These are phyloP conservation scores for Dasyornis broadbenti DNA, from an alignment of 2,113 vertebrate genomes.

Conservation along the genomic window DNA sequence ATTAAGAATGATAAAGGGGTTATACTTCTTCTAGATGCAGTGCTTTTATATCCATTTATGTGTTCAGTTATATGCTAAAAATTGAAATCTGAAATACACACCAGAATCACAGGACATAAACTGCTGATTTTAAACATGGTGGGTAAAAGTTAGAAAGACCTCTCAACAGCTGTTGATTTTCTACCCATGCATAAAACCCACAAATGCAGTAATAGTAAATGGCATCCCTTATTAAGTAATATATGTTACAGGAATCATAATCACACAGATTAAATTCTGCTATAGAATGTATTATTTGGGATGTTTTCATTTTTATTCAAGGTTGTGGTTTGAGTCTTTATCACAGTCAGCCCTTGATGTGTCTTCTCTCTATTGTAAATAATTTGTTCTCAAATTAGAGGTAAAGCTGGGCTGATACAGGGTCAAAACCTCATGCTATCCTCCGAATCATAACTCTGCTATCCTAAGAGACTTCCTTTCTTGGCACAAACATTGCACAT, in stretches of 20 bases:
- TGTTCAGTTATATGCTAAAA: background rate
- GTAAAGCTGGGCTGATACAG: background rate
- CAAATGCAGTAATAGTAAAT: background rate
- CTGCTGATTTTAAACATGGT: background rate
- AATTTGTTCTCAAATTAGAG: background rate
- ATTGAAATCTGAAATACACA: background rate
- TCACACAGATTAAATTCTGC: background rate
- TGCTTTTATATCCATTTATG: background rate
- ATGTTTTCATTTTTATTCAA: background rate
- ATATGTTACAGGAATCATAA: background rate
- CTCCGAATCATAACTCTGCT: background rate
- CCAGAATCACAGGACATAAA: background rate
- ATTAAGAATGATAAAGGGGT: background rate
- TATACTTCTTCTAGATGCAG: background rate
- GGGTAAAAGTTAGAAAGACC: background rate
- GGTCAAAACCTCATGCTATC: background rate
- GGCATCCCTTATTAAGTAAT: background rate
- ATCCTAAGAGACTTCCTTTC: background rate
- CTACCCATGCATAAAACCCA: background rate
- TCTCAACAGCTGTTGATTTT: background rate
- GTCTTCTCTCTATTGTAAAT: background rate
- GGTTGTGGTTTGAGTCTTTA: background rate
- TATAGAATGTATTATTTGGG: background rate
- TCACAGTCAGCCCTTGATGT: background rate
- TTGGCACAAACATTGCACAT: background rate